A percentile compares a stretch with the other conserved stretches of the same genome.
Evolutionary conservation across 2,888 invertebrate species (phyloP).

Genomic region (Physocephala rufipes): DNA sequence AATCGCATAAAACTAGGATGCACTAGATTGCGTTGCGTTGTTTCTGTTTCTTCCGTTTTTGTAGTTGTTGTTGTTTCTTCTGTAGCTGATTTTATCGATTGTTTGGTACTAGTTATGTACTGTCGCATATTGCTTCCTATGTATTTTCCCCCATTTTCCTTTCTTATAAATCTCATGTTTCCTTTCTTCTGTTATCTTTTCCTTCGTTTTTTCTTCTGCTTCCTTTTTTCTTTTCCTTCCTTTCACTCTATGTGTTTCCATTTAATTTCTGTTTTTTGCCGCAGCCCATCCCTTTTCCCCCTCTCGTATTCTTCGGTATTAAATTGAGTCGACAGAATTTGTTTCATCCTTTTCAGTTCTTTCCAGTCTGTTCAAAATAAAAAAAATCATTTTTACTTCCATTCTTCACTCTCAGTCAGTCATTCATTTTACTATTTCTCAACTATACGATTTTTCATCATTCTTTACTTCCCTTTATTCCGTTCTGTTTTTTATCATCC

Average conservation of each 20-base stretch:
- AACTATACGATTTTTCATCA: too few relatives aligned
- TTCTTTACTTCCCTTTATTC: too few relatives aligned
- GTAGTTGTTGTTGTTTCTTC: not conserved
- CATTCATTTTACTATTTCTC: too few relatives aligned
- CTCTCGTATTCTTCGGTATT: too few relatives aligned
- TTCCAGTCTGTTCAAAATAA: too few relatives aligned
- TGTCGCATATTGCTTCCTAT: not conserved
- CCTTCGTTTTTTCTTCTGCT: not conserved
- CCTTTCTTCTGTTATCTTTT: not conserved
- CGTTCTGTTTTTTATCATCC: too few relatives aligned
- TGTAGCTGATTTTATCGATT: conserved; percentile 5
- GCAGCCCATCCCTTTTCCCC: too few relatives aligned
- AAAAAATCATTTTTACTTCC: too few relatives aligned
- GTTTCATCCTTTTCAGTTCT: too few relatives aligned
- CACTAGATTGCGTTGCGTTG: conserved; percentile 15
- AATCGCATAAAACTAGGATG: conserved; percentile 19
- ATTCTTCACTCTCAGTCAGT: too few relatives aligned
- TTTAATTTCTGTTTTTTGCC: too few relatives aligned
- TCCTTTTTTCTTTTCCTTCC: not conserved
- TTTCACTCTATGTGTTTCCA: not conserved
- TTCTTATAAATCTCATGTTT: not conserved
- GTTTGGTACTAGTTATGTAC: not conserved
- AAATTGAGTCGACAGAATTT: too few relatives aligned
- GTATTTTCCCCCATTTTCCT: not conserved
- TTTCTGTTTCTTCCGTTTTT: not conserved